Evolutionary conservation across 2,888 invertebrate species (phyloP).

Genomic region (Cantharis rufa): DNA sequence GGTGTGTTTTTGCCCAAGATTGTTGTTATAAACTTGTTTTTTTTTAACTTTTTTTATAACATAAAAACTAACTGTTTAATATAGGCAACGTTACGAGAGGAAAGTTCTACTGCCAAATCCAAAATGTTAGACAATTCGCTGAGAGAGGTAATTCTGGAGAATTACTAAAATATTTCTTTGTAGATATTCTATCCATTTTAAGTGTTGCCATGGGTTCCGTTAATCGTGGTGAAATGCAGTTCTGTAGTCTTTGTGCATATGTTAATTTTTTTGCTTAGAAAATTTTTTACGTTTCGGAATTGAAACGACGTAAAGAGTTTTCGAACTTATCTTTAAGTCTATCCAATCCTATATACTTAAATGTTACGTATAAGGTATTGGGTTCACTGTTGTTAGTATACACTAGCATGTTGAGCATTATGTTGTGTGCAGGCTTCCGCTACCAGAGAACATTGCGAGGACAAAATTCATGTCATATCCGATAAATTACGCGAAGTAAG

Average conservation of each 20-base stretch:
- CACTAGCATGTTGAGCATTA: constrained; percentile 25
- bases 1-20: constrained; percentile 1
- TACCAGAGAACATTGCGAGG: constrained; percentile 73
- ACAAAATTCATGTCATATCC: constrained; percentile 73
- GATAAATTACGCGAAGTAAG: constrained; percentile 77
- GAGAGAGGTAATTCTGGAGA: constrained; percentile 78
- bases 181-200: constrained; percentile 19
- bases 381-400: constrained; percentile 22
- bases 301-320: not conserved
- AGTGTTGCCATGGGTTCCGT: constrained; percentile 16
- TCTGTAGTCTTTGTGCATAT: constrained; percentile 14
- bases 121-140: constrained; percentile 87
- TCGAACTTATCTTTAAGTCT: constrained; percentile 6
- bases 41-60: constrained; percentile 48
- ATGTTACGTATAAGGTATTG: constrained; percentile 14
- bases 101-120: constrained; percentile 88
- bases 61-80: constrained; percentile 51
- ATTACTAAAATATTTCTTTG: constrained; percentile 12
- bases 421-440: constrained; percentile 66
- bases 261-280: not conserved
- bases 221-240: constrained; percentile 11
- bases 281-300: not conserved
- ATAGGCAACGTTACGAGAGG: constrained; percentile 95
- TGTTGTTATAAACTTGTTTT: not conserved
- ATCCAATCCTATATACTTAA: constrained; percentile 21